Evolutionary conservation across 2,888 invertebrate species (phyloP).

Genomic region (Anthophora plumipes): DNA sequence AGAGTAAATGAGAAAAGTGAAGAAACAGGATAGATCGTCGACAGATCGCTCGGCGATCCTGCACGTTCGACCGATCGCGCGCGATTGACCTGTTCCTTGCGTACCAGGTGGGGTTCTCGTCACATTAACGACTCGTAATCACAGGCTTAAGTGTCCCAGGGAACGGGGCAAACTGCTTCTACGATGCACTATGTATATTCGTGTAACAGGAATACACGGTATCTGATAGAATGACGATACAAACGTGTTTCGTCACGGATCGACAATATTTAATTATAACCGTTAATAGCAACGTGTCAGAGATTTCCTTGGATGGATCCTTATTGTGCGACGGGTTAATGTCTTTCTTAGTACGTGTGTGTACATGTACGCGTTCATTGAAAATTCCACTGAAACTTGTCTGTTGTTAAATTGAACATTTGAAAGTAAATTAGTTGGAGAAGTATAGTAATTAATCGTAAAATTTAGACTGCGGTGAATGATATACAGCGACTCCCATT

Average conservation of each 20-base stretch:
- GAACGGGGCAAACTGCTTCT: neutral
- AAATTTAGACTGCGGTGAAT: neutral
- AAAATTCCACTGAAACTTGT: neutral
- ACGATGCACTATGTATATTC: neutral
- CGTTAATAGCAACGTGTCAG: neutral
- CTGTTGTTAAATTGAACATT: neutral
- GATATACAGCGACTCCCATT: no score
- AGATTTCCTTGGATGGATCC: neutral
- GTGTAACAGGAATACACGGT: neutral
- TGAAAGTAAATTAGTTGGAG: neutral
- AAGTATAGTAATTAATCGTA: neutral
- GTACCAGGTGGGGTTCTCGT: constrained; percentile 31
- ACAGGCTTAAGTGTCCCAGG: neutral
- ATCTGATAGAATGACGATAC: neutral
- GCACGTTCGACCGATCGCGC: constrained; percentile 43
- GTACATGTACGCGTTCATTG: neutral
- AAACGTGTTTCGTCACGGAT: neutral
- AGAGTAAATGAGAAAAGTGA: constrained; percentile 3
- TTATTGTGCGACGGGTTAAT: neutral
- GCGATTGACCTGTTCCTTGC: constrained; percentile 53
- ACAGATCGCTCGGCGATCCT: constrained; percentile 51
- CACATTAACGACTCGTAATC: constrained; percentile 28
- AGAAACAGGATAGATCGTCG: neutral
- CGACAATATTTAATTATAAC: neutral
- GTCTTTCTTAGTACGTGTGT: neutral